These are phyloP conservation scores for Thecophora atra DNA, from an alignment of 2,888 invertebrate genomes.

Conservation along the genomic window DNA sequence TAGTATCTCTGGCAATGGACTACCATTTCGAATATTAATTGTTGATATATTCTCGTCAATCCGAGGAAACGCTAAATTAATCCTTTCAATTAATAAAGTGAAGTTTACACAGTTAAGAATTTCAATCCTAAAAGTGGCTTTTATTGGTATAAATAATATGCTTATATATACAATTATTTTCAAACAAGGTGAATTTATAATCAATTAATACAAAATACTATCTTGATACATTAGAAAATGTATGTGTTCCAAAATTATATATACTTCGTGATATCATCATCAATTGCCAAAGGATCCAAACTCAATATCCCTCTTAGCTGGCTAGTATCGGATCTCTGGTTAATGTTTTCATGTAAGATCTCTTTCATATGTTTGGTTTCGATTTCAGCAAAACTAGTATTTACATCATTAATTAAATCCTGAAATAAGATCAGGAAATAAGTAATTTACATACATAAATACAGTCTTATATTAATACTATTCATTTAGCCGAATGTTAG, in stretches of 20 bases:
- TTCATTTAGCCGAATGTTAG: too few relatives aligned
- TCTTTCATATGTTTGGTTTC: slow-evolving; percentile 46
- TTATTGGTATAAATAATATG: too few relatives aligned
- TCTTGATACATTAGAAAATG: too few relatives aligned
- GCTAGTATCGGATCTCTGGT: background rate
- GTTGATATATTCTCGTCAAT: background rate
- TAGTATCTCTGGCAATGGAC: too few relatives aligned
- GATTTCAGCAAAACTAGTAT: slow-evolving; percentile 50
- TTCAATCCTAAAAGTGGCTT: too few relatives aligned
- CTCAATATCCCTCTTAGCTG: slow-evolving; percentile 13
- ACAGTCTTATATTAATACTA: background rate
- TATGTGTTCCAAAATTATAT: slow-evolving; percentile 6
- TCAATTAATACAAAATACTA: too few relatives aligned
- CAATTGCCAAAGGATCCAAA: slow-evolving; percentile 44
- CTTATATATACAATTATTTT: too few relatives aligned
- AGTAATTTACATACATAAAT: background rate
- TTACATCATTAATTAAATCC: slow-evolving; percentile 56
- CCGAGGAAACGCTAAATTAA: too few relatives aligned
- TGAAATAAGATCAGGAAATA: slow-evolving; percentile 35
- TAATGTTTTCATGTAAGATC: slow-evolving; percentile 37
- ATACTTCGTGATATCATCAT: slow-evolving; percentile 25
- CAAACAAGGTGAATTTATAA: too few relatives aligned
- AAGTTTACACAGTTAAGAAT: too few relatives aligned
- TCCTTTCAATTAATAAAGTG: too few relatives aligned
- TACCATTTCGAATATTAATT: background rate